Percentiles rank a stretch among this genome's conserved stretches.
These are phyloP conservation scores for Ectemnius continuus DNA, from an alignment of 2,888 invertebrate species.

Conservation along the genomic window DNA sequence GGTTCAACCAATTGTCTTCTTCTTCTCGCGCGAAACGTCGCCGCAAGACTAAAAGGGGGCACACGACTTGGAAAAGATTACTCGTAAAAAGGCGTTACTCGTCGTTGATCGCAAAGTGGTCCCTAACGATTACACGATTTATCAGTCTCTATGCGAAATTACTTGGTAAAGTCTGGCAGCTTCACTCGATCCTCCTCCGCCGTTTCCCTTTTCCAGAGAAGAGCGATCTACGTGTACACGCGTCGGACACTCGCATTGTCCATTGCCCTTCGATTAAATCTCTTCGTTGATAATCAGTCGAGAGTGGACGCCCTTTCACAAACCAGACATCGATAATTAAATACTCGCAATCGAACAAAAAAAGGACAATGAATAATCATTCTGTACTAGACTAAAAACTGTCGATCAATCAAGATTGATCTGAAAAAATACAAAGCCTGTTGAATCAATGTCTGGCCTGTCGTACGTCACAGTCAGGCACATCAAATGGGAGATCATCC, in stretches of 20 bases:
- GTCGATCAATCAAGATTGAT: not conserved
- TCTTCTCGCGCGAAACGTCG: too few species aligned
- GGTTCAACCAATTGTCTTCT: too few species aligned
- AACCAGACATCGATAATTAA: too few species aligned
- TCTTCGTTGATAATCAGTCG: too few species aligned
- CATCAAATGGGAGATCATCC: conserved; percentile 44
- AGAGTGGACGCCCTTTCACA: too few species aligned
- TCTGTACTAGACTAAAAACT: not conserved
- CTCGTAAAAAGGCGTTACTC: conserved; percentile 21
- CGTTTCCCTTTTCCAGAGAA: not conserved
- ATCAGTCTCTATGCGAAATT: conserved; percentile 14
- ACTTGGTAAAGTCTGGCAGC: conserved; percentile 23
- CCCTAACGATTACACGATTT: conserved; percentile 34
- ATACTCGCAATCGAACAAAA: not conserved
- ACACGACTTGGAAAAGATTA: not conserved
- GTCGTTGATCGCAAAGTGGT: conserved; percentile 45
- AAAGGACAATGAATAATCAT: not conserved
- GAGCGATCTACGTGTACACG: not conserved
- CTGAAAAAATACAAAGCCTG: too few species aligned
- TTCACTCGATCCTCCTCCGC: not conserved
- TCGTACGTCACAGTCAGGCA: too few species aligned
- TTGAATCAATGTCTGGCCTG: too few species aligned
- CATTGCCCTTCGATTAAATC: too few species aligned
- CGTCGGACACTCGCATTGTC: too few species aligned
- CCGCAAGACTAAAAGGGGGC: too few species aligned